Evolutionary conservation across 2,888 invertebrate species (phyloP).

Genomic region (Acanthococcus lagerstroemiae): DNA sequence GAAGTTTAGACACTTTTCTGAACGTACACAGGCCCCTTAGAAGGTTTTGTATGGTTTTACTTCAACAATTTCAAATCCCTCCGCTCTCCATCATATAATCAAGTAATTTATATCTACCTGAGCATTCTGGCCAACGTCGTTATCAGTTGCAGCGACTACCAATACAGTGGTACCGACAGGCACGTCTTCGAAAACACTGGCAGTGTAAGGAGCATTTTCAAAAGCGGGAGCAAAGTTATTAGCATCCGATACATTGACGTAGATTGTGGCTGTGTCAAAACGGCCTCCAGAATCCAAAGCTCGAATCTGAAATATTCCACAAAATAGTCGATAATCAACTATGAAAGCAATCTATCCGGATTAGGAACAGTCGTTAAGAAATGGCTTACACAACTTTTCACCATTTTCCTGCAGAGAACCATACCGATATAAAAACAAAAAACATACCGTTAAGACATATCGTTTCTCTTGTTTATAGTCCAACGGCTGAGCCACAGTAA

Average conservation of each 20-base stretch:
- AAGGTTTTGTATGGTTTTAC: too few relatives aligned
- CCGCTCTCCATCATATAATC: not conserved
- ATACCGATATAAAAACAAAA: too few relatives aligned
- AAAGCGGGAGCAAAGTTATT: slow-evolving; percentile 90
- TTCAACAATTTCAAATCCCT: not conserved
- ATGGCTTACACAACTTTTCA: slow-evolving; percentile 1
- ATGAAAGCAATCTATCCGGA: too few relatives aligned
- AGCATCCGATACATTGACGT: slow-evolving; percentile 87
- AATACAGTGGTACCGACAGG: slow-evolving; percentile 83
- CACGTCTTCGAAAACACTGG: slow-evolving; percentile 77
- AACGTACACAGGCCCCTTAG: too few relatives aligned
- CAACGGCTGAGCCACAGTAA: slow-evolving; percentile 78
- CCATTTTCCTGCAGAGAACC: too few relatives aligned
- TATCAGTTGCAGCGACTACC: slow-evolving; percentile 83
- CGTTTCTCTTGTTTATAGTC: slow-evolving; percentile 87
- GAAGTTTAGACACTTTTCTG: too few relatives aligned
- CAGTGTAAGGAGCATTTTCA: slow-evolving; percentile 83
- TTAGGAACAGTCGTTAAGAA: not conserved
- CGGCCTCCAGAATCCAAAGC: slow-evolving; percentile 84
- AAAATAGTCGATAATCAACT: not conserved
- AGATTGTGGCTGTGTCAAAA: slow-evolving; percentile 77
- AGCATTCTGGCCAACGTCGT: slow-evolving; percentile 90
- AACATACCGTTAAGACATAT: slow-evolving; percentile 63
- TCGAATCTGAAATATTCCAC: slow-evolving; percentile 45
- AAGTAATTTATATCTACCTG: slow-evolving; percentile 38